Percentiles rank a stretch among this genome's conserved stretches.
phyloP scores from a whole-genome alignment of 2,797 vertebrate genomes.

The Jordanella pulchra region DNA sequence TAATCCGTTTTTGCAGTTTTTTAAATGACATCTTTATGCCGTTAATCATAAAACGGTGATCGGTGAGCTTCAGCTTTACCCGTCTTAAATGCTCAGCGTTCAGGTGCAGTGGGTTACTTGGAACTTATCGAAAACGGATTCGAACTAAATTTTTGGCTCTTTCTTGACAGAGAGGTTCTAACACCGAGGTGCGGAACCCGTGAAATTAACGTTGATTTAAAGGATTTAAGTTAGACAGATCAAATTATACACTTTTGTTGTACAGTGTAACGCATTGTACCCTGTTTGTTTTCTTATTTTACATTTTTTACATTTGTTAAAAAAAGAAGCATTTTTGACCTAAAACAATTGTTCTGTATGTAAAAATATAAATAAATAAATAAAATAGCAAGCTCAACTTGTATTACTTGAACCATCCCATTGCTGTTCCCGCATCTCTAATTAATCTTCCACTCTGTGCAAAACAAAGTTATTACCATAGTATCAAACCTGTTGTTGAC shows the following conservation, averaged over 20 bases:
- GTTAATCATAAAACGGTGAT: background rate
- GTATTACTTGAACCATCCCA: background rate
- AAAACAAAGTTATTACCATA: slow-evolving; percentile 5
- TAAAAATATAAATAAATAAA: too few species aligned
- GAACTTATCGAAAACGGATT: too few species aligned
- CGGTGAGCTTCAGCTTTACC: background rate
- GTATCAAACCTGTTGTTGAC: background rate
- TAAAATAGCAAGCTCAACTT: background rate
- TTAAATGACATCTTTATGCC: background rate
- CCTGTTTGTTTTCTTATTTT: background rate
- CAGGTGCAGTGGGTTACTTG: too few species aligned
- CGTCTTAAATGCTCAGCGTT: too few species aligned
- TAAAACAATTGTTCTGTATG: background rate
- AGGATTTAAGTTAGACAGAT: background rate
- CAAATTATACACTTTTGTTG: background rate
- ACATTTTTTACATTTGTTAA: background rate
- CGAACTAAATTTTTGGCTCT: background rate
- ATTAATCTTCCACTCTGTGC: background rate
- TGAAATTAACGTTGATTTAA: background rate
- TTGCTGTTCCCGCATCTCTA: background rate
- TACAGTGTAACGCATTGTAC: too few species aligned
- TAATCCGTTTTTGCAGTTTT: background rate
- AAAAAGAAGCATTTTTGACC: background rate
- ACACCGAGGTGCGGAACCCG: too few species aligned
- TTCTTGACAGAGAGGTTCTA: background rate